Conservation (phyloP, 2,888 invertebrate genomes). For the Chloroclysta siterata region DNA sequence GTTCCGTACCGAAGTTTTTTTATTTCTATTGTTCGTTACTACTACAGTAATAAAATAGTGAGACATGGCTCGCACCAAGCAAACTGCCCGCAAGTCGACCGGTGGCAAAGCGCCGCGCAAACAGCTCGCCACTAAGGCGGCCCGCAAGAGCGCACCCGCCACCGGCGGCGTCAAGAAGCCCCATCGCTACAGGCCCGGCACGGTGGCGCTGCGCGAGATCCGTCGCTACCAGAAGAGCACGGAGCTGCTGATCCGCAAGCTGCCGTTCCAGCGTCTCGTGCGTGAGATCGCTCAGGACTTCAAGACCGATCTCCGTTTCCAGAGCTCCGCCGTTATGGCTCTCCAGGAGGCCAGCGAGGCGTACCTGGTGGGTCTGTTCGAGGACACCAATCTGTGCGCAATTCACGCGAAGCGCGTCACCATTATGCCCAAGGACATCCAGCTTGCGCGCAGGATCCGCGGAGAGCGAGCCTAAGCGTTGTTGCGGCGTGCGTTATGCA, state of each 20-base stretch:
- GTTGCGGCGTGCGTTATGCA: neutral
- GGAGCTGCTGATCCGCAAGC: constrained; percentile 88
- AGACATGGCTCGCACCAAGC: neutral
- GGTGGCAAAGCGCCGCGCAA: neutral
- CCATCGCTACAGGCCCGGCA: constrained; percentile 75
- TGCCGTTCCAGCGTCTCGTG: constrained; percentile 90
- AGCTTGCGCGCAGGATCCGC: constrained; percentile 97
- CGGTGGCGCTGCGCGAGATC: constrained; percentile 88
- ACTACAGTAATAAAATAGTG: neutral
- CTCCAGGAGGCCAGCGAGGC: constrained; percentile 91
- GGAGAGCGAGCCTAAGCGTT: constrained; percentile 95
- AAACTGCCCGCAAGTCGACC: neutral
- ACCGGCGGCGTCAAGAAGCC: constrained; percentile 86
- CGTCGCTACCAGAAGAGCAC: constrained; percentile 90
- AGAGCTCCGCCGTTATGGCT: constrained; percentile 89
- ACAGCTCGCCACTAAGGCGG: neutral
- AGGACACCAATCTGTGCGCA: constrained; percentile 98
- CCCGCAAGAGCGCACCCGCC: constrained; percentile 72
- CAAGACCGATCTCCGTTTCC: constrained; percentile 89
- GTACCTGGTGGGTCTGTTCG: constrained; percentile 96
- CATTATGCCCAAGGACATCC: constrained; percentile 99
- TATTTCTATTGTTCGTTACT: too few relatives aligned
- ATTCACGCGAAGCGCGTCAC: constrained; percentile 99
- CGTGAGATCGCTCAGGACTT: constrained; percentile 91
- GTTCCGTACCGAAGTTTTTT: too few relatives aligned